These are phyloP conservation scores for Dioctria rufipes DNA, from an alignment of 2,888 invertebrate species.

Conservation along the genomic window DNA sequence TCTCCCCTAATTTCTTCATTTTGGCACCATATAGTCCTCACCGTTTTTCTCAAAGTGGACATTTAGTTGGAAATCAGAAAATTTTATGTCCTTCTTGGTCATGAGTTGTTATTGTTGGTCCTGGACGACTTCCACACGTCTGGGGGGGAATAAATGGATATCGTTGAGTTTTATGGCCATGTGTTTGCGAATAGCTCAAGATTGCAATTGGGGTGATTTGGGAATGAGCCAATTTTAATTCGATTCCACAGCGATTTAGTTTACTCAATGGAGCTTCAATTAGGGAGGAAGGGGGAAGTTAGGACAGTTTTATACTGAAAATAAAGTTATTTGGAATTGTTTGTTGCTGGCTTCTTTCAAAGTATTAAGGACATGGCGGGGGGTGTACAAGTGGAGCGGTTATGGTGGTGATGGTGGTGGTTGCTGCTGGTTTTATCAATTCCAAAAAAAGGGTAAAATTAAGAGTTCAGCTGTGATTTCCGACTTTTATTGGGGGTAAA, in stretches of 20 bases:
- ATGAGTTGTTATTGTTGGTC: constrained; percentile 46
- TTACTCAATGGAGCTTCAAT: constrained; percentile 44
- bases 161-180: constrained; percentile 57
- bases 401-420: constrained; percentile 10
- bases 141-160: constrained; percentile 44
- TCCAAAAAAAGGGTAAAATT: constrained; percentile 1
- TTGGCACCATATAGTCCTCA: constrained; percentile 35
- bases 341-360: background rate
- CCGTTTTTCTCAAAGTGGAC: constrained; percentile 50
- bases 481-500: constrained; percentile 46
- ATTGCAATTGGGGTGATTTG: constrained; percentile 52
- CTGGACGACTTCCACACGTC: constrained; percentile 27
- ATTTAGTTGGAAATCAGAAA: constrained; percentile 53
- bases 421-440: constrained; percentile 13
- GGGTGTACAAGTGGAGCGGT: no score
- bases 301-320: background rate
- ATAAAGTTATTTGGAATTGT: constrained; percentile 3
- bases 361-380: background rate
- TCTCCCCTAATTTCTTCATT: constrained; percentile 32
- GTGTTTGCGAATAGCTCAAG: constrained; percentile 54
- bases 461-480: constrained; percentile 43
- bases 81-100: constrained; percentile 55
- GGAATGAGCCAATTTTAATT: constrained; percentile 59
- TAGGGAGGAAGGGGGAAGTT: background rate
- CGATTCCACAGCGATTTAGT: constrained; percentile 57